These are phyloP conservation scores for Centropyge bicolor DNA, from an alignment of 2,797 vertebrate species.

Conservation along the genomic window DNA sequence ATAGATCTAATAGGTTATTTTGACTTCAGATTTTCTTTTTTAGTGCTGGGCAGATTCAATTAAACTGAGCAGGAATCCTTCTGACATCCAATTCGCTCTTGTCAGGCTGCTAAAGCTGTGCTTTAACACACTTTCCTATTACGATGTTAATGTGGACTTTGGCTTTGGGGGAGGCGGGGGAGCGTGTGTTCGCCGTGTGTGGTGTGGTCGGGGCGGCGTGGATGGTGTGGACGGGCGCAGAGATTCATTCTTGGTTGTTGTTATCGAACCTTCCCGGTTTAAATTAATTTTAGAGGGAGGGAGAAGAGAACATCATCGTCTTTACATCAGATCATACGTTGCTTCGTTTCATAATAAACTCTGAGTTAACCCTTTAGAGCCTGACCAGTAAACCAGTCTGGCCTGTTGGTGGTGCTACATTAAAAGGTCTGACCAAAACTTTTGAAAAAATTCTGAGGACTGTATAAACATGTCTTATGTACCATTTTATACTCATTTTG, in stretches of 20 bases:
- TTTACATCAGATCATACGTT: constrained; percentile 8
- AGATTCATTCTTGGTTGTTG: constrained; percentile 41
- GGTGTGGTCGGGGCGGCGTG: constrained; percentile 1
- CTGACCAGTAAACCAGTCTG: neutral
- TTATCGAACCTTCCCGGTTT: constrained; percentile 25
- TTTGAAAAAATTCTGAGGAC: neutral
- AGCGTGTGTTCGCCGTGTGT: neutral
- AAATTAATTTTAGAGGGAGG: constrained; percentile 37
- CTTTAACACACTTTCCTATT: constrained; percentile 91
- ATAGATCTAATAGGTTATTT: constrained; percentile 94
- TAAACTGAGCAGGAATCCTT: constrained; percentile 94
- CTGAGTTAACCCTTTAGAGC: neutral
- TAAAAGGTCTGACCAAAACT: neutral
- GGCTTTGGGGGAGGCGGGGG: constrained; percentile 49
- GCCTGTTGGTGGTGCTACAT: constrained; percentile 21
- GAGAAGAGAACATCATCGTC: constrained; percentile 24
- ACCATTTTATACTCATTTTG: no score
- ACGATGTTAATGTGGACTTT: constrained; percentile 91
- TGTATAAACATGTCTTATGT: neutral
- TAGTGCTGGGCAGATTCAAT: constrained; percentile 93
- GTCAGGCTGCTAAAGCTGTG: constrained; percentile 89
- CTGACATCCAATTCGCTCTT: constrained; percentile 95
- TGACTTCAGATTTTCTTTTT: constrained; percentile 92
- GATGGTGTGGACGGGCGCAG: neutral
- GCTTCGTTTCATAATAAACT: constrained; percentile 16